phyloP scores from a whole-genome alignment of 2,797 vertebrate genomes.

The Perodicticus potto region DNA sequence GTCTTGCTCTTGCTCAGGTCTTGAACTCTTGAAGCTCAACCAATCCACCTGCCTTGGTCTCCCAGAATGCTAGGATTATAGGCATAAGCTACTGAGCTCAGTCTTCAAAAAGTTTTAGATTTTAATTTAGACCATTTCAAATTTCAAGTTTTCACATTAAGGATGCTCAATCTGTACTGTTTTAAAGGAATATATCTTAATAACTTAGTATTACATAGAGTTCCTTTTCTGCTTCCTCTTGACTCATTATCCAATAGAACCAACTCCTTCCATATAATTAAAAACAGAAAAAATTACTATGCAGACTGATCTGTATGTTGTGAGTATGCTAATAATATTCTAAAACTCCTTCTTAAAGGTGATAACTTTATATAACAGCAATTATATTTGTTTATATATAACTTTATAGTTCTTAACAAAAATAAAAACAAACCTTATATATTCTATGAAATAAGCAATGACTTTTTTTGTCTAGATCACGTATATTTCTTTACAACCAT shows the following conservation, averaged over 20 bases:
- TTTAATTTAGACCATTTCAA: neutral
- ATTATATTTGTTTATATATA: constrained; percentile 40
- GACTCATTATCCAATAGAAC: constrained; percentile 41
- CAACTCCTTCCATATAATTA: neutral
- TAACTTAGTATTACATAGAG: neutral
- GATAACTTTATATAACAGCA: neutral
- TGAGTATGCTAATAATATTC: constrained; percentile 54
- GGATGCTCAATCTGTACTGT: neutral
- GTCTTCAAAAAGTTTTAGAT: neutral
- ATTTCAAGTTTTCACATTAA: neutral
- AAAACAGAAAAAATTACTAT: constrained; percentile 47
- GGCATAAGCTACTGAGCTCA: too few relatives aligned
- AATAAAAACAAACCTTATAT: constrained; percentile 31
- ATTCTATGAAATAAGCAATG: constrained; percentile 46
- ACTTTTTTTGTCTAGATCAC: constrained; percentile 19
- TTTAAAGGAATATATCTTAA: constrained; percentile 32
- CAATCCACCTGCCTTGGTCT: too few relatives aligned
- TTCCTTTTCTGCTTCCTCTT: neutral
- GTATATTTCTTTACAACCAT: constrained; percentile 37
- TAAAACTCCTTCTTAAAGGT: constrained; percentile 51
- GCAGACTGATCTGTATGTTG: neutral
- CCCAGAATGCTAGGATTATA: too few relatives aligned
- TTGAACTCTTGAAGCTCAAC: too few relatives aligned
- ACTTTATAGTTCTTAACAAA: constrained; percentile 12
- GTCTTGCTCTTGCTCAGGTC: too few relatives aligned